Evolutionary conservation across 2,113 vertebrate species (phyloP), one percentile per base, ranked within the genome.

Genomic region (Fukomys damarensis): DNA sequence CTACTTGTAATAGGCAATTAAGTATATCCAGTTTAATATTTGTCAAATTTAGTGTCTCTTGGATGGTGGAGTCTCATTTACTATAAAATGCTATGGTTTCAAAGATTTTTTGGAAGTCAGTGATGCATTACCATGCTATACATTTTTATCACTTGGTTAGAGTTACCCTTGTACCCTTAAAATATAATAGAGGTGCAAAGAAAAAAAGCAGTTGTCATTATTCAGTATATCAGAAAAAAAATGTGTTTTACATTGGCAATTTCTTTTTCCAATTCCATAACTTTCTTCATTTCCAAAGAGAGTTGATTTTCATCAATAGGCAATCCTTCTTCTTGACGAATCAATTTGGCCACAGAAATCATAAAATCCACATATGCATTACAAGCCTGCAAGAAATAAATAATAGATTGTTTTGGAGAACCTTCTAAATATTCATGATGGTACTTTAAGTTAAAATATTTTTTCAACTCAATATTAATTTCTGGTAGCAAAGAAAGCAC

Each of bases 231-330:
- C n/a, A 61, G 93, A 96, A 96, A 93, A 93, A 93, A 81, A 89
- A 80, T 77, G 32, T 96, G 72, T 74, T 99, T 99, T 99, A 99
- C 99, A 22, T 99, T 99, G 88, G 99, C 99, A 82, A 99, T 99
- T 93, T 99, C 99, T 92, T 98, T 99, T 98, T 99, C 99, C 98
- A 99, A 95, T 66, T 99, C 98, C 98, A 99, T 99, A 79, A 99
- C 97, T 97, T 89, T 98, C 6, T 82, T 94, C 98, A 99, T 98
- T 96, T 99, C 98, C 77, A 97, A 89, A 84, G 97, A 98, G 97
- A 99, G 98, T 35, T 49, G 49, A 0, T 9, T 98, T 86, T 99
- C 98, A 49, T 98, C 98, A 92, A 99, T 7, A 19, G 65, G 5
- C 92, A 99, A 95, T 10, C 85, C 82, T 95, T 98, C 99, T 96